These are phyloP conservation scores for Onthophagus taurus DNA, from an alignment of 1,140 invertebrate genomes.

Conservation along the genomic window DNA sequence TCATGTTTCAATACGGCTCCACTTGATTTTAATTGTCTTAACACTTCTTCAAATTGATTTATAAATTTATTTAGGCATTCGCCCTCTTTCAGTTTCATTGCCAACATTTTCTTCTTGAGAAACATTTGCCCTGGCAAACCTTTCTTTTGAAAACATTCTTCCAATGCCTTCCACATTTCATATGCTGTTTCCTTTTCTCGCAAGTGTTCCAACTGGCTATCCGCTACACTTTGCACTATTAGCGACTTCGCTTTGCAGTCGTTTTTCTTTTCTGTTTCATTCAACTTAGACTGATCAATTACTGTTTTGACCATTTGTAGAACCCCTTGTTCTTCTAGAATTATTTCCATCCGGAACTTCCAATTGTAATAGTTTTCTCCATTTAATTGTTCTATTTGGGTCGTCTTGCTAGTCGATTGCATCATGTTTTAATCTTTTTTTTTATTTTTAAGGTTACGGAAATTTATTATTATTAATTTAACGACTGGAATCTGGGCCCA, in stretches of 20 bases:
- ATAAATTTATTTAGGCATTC: conserved; percentile 17
- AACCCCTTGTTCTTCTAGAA: conserved; percentile 16
- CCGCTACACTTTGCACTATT: conserved; percentile 16
- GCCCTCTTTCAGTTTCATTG: conserved; percentile 17
- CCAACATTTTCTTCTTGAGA: conserved; percentile 16
- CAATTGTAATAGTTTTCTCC: conserved; percentile 10
- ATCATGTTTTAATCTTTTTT: too few relatives aligned
- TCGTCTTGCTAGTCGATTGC: too few relatives aligned
- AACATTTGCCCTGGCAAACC: conserved; percentile 16
- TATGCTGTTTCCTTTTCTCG: conserved; percentile 12
- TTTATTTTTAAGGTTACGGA: too few relatives aligned
- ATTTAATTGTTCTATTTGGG: conserved; percentile 9
- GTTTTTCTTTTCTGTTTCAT: conserved; percentile 5
- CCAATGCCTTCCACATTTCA: conserved; percentile 15
- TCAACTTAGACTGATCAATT: conserved; percentile 4
- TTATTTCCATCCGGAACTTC: conserved; percentile 17
- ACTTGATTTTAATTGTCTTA: conserved; percentile 16
- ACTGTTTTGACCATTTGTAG: conserved; percentile 3
- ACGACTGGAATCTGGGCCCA: too few relatives aligned
- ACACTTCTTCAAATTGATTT: conserved; percentile 16
- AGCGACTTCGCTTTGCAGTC: conserved; percentile 6
- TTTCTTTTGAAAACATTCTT: conserved; percentile 16
- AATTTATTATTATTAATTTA: too few relatives aligned
- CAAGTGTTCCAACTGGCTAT: conserved; percentile 12
- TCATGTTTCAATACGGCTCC: conserved; percentile 15